Evolutionary conservation across 2,113 vertebrate genomes (phyloP).

Genomic region (Carassius carassius): DNA sequence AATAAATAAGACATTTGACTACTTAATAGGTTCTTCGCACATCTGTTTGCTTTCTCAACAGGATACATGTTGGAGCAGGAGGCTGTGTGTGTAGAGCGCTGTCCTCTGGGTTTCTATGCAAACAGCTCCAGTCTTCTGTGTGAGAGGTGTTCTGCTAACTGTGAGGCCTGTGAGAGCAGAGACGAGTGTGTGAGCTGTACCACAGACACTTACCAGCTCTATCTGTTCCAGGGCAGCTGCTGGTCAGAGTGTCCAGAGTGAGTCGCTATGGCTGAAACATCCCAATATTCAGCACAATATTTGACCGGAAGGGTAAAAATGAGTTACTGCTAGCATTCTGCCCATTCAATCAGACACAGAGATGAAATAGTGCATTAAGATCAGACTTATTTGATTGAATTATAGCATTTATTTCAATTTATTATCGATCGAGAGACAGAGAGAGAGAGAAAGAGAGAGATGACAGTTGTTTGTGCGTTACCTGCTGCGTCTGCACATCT

Average conservation of each 20-base stretch:
- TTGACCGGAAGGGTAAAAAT: too few species aligned
- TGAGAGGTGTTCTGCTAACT: slow-evolving; percentile 77
- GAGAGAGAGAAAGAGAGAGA: too few species aligned
- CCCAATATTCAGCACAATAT: too few species aligned
- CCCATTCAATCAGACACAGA: too few species aligned
- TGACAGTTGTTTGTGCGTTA: too few species aligned
- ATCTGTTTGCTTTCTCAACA: slow-evolving; percentile 42
- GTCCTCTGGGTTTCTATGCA: slow-evolving; percentile 71
- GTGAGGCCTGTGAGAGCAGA: slow-evolving; percentile 68
- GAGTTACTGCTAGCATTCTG: too few species aligned
- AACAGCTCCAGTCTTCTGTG: slow-evolving; percentile 72
- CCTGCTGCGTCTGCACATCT: too few species aligned
- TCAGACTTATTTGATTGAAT: too few species aligned
- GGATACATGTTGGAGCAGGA: slow-evolving; percentile 76
- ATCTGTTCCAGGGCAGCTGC: slow-evolving; percentile 76
- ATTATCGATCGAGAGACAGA: too few species aligned
- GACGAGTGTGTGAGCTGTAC: slow-evolving; percentile 75
- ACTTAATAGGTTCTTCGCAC: too few species aligned
- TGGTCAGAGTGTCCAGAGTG: slow-evolving; percentile 79
- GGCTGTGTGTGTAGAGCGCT: slow-evolving; percentile 70
- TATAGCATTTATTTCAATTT: too few species aligned
- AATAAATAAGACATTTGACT: background rate
- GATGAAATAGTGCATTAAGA: too few species aligned
- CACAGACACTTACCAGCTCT: slow-evolving; percentile 65
- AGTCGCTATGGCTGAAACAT: slow-evolving; percentile 48